Base-by-base conservation (phyloP, 1,140 invertebrate genomes). In the Hylyphantes graminicola region DNA sequence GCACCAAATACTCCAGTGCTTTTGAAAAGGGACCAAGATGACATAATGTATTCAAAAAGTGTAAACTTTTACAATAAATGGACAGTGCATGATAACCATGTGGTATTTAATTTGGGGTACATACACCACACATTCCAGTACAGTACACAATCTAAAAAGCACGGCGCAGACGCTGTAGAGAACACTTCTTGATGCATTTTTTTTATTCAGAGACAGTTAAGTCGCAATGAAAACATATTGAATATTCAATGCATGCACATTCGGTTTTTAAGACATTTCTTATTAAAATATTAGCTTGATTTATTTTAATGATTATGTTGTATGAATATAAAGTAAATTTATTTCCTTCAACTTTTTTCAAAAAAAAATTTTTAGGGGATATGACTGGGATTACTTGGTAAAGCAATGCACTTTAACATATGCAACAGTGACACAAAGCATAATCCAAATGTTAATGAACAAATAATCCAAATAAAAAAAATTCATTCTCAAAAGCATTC, bases 1-100 rank as follows among this genome's bases (percentile, higher is more conserved):
- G 86, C 86, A 86, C 86, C 86, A 86, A 86, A 85, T 81, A 85
- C 85, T 81, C 85, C 50, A 81, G 86, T 86, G 84, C 83, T 68
- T 75, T 80, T 77, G 86, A 85, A 86, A 86, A 85, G 80, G 75
- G 75, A 86, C 70, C 85, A 85, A 86, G 67, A 83, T 72, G 59
- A 78, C 70, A 64, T 74, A 85, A 76, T 51, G 68, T 35, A 35
- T 85, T 67, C 77, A 81, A 84, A 83, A 86, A 86, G 79, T 86
- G 79, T 83, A 86, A 86, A 86, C 73, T 74, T 72, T 80, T 61
- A 85, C 74, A 85, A 72, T 85, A 85, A 77, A 85, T 85, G 82
- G 82, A 85, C 82, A 85, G 82, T 85, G 82, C 82, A 77, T 85
- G 82, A 85, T 75, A 85, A 83, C 65, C 61, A 75, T 83, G 80